Conservation (phyloP, 1,140 invertebrate genomes). For the Magallana gigas region DNA sequence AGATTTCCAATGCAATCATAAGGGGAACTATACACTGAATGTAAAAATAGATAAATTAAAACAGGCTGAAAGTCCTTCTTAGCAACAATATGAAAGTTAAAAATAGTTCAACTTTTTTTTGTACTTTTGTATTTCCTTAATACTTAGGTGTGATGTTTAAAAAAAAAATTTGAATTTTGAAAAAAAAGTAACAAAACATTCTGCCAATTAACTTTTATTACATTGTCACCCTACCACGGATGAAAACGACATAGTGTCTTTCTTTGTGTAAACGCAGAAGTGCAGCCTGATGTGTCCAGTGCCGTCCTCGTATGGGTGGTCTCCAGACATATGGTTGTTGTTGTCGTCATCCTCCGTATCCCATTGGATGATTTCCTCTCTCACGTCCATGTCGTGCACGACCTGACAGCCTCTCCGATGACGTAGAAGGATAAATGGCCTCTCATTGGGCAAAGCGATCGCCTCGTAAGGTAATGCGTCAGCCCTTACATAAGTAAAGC, state of each 20-base stretch:
- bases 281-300: neutral
- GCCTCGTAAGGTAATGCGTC: neutral
- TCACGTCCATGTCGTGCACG: neutral
- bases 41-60: no score
- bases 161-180: no score
- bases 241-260: neutral
- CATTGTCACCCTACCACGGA: neutral
- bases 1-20: no score
- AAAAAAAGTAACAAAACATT: no score
- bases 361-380: neutral
- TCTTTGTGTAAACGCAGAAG: neutral
- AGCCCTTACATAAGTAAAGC: neutral
- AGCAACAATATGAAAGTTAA: no score
- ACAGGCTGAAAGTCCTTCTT: no score
- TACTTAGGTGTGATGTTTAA: no score
- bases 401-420: neutral
- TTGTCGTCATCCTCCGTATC: neutral
- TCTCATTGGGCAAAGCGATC: neutral
- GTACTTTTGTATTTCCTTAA: no score
- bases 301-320: neutral
- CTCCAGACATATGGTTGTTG: neutral
- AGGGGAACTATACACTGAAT: no score
- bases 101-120: no score
- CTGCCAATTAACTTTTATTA: no score
- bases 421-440: neutral